Base-by-base conservation (phyloP, 2,113 vertebrate species). In the Tretioscincus oriximinensis region DNA sequence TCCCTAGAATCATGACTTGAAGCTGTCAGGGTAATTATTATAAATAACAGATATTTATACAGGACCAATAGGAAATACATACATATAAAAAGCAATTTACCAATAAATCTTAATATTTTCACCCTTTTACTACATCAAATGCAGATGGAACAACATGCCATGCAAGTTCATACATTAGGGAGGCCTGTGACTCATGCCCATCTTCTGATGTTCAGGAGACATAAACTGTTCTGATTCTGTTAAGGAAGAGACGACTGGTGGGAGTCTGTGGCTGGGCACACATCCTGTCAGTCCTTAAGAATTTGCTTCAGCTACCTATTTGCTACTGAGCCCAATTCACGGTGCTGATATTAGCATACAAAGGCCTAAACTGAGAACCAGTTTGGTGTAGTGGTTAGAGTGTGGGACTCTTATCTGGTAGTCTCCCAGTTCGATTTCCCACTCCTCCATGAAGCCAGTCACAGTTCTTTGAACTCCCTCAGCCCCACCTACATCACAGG, bases 21-120 rank as follows among this genome's bases (percentile, higher is more conserved):
- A 70, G 73, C 41, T 80, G 71, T 70, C 64, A 12, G 58, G 11
- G 67, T 72, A 77, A 77, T 83, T 77, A 82, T 82, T 77, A 82
- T 77, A 72, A 82, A 77, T 82, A 79, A 70, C 72, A 49, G 49
- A 61, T 78, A 73, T 83, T 83, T 78, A 78, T 79, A 74, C 41
- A 21, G 20, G 22, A 7, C 51, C 51, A 74, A 51, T 3, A 14
- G 28, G 63, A 78, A 73, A 82, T 51, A 54, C 12, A 81, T 73
- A 14, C 45, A 75, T 31, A 67, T n/a, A 67, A 45, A 47, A 51
- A 81, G 54, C 28, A 31, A 51, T 79, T 84, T 78, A 31, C 65
- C 71, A 75, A 63, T 75, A 79, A 75, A 84, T 79, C 72, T 75
- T 69, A 75, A n/a, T 28, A 54, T 69, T 84, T 80, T 66, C 41